Evolutionary conservation across 2,888 invertebrate genomes (phyloP).

Genomic region (Metellina segmentata): DNA sequence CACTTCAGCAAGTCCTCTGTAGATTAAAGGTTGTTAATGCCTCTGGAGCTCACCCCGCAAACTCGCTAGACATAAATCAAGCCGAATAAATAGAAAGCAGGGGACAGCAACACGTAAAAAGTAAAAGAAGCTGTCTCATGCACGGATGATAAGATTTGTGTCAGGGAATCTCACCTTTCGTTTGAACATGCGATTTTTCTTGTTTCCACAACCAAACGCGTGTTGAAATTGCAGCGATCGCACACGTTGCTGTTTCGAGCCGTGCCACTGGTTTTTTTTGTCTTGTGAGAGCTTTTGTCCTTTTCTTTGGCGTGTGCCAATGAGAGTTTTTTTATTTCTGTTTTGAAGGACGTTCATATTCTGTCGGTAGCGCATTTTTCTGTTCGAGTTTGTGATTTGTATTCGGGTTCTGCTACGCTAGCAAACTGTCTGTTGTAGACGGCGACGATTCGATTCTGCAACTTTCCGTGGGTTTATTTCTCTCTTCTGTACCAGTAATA

Average conservation of each 20-base stretch:
- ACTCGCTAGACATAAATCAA: not conserved
- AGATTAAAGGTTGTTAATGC: conserved; percentile 1
- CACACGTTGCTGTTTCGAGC: not conserved
- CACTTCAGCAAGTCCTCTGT: not conserved
- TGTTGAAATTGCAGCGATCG: not conserved
- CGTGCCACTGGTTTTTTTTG: too few species aligned
- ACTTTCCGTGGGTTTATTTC: too few species aligned
- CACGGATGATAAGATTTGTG: not conserved
- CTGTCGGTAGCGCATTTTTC: too few species aligned
- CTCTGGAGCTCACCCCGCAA: not conserved
- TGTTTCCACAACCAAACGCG: not conserved
- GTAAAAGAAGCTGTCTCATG: too few species aligned
- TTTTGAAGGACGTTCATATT: too few species aligned
- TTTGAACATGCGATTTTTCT: not conserved
- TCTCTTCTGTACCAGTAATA: too few species aligned
- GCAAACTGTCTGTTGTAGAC: too few species aligned
- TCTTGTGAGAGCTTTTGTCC: too few species aligned
- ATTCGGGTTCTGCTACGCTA: too few species aligned
- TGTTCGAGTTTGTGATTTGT: too few species aligned
- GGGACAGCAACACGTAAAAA: not conserved
- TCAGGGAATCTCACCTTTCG: not conserved
- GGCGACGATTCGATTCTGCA: too few species aligned
- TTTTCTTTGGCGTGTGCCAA: not conserved
- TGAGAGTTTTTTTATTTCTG: not conserved
- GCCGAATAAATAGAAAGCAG: not conserved